Conservation (phyloP, 1,140 invertebrate genomes). For the Paraescarpia echinospica region DNA sequence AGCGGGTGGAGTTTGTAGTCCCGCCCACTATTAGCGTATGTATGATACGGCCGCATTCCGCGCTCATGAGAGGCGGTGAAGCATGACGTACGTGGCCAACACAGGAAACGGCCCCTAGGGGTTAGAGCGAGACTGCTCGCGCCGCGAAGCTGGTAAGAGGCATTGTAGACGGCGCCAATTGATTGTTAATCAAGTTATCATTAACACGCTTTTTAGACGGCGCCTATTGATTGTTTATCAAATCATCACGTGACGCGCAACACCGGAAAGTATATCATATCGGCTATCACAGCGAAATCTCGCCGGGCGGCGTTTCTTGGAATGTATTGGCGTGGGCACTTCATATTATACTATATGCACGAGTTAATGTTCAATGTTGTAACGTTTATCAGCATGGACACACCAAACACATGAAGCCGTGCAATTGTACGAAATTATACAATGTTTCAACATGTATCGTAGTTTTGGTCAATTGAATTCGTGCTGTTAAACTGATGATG, state of each 20-base stretch:
- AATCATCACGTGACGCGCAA: not conserved
- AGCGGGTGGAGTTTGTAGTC: not conserved
- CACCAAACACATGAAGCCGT: not conserved
- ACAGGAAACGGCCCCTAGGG: not conserved
- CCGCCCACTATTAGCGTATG: not conserved
- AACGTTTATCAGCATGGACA: not conserved
- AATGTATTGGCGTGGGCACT: not conserved
- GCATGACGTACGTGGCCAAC: not conserved
- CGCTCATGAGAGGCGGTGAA: not conserved
- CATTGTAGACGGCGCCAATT: not conserved
- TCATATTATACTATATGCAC: not conserved
- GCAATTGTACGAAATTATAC: not conserved
- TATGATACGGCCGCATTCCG: not conserved
- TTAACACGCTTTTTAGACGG: not conserved
- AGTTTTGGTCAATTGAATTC: not conserved
- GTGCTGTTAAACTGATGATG: not conserved
- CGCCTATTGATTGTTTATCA: not conserved
- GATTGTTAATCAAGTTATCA: constrained; percentile 6
- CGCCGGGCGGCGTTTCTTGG: no score
- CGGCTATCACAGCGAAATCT: not conserved
- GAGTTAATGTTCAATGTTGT: not conserved
- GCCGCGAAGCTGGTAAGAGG: not conserved
- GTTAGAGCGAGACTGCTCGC: not conserved
- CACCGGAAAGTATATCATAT: not conserved
- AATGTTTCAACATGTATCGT: not conserved